Base-by-base conservation (phyloP, 2,113 vertebrate genomes). In the Anarhynchus alexandrinus region DNA sequence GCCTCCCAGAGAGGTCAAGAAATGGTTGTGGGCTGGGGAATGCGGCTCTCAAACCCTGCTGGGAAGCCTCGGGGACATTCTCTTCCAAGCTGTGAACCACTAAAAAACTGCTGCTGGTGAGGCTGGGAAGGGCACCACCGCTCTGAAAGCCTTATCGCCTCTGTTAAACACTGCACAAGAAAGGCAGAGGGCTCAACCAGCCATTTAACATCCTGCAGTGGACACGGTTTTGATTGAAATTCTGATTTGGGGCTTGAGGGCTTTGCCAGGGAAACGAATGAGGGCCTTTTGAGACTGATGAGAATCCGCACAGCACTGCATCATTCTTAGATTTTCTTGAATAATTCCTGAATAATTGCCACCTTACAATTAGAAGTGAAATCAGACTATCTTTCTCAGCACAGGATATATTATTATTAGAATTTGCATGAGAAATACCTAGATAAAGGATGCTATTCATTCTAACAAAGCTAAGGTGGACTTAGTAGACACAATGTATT, bases 41-140 rank as follows among this genome's bases (percentile, higher is more conserved):
- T 25, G 81, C 30, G 49, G 52, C 5, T 57, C 77, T 45, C 34
- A 26, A 64, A 54, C 23, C 40, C 91, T 84, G 69, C 84, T 65
- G 78, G 73, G 73, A 74, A 73, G 62, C 22, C 54, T 30, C 10
- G 1, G 45, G 62, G 38, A 30, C 64, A 49, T 69, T 25, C 38
- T 80, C 54, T 92, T 57, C 61, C 81, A 57, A 45, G 59, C 34
- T 77, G 43, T 77, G 90, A 90, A 91, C 80, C 79, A 40, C 73
- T 23, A 19, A 57, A 18, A 38, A 70, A 20, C 55, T 45, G 58
- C 11, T 49, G 49, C 27, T 61, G 78, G 36, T 36, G 88, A 81
- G 49, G 42, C 2, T 4, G 25, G 42, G 47, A 91, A 78, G 51
- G 69, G 47, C 36, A 67, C 47, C 15, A 25, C 11, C 0, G 0